Percentiles rank a stretch among this genome's conserved stretches.
These are phyloP conservation scores for Xiphophorus couchianus DNA, from an alignment of 2,113 vertebrate genomes.

Conservation along the genomic window DNA sequence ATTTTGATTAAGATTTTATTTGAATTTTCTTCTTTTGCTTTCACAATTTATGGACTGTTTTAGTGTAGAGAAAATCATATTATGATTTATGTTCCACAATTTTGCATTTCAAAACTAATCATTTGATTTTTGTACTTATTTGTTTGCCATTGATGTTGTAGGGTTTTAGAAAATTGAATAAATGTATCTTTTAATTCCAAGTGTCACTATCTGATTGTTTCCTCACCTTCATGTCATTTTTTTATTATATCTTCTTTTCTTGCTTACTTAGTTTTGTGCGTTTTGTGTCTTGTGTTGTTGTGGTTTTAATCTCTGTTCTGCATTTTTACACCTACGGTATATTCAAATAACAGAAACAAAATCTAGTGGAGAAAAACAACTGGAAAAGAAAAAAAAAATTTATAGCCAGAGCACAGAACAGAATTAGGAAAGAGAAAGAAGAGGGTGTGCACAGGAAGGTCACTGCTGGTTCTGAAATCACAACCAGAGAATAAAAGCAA, in stretches of 20 bases:
- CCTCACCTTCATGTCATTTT: no score
- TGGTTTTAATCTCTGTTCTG: no score
- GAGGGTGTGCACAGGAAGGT: slow-evolving; percentile 43
- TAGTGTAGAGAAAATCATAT: no score
- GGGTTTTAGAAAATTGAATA: no score
- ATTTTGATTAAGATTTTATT: not conserved
- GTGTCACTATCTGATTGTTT: no score
- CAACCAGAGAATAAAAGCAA: slow-evolving; percentile 61
- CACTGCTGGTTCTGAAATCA: slow-evolving; percentile 52
- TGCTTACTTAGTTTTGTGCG: no score
- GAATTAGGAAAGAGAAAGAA: not conserved
- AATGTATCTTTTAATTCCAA: no score
- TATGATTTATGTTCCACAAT: not conserved
- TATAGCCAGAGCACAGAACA: slow-evolving; percentile 21
- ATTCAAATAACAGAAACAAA: not conserved
- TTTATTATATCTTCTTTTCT: not conserved
- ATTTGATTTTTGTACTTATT: not conserved
- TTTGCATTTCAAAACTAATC: not conserved
- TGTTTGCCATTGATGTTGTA: not conserved
- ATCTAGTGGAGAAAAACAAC: not conserved
- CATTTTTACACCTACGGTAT: no score
- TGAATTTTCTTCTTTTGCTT: no score
- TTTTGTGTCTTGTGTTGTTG: no score
- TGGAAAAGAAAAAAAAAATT: slow-evolving; percentile 19
- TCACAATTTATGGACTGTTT: no score